Percentiles rank a stretch among this genome's conserved stretches.
These are phyloP conservation scores for Galeruca laticollis DNA, from an alignment of 2,888 invertebrate species.

Conservation along the genomic window DNA sequence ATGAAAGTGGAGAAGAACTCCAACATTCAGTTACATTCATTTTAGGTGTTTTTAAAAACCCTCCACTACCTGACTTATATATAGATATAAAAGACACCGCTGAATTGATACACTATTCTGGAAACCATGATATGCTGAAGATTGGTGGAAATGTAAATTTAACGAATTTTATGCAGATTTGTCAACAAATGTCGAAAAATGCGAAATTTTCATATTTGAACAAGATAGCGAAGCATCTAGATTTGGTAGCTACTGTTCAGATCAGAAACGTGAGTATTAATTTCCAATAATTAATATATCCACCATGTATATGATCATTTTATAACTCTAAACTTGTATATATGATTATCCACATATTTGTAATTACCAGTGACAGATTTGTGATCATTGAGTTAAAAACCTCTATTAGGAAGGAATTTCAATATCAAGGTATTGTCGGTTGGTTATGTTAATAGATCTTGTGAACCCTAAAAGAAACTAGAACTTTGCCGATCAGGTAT, in stretches of 20 bases:
- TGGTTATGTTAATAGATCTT: too few species aligned
- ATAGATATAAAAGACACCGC: slow-evolving; percentile 75
- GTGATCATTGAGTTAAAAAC: too few species aligned
- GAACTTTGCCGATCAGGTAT: too few species aligned
- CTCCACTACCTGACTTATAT: slow-evolving; percentile 65
- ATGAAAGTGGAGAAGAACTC: too few species aligned
- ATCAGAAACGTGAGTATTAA: slow-evolving; percentile 76
- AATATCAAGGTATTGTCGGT: too few species aligned
- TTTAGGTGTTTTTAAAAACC: slow-evolving; percentile 53
- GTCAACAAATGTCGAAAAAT: slow-evolving; percentile 64
- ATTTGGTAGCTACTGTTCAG: slow-evolving; percentile 77
- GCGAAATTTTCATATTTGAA: slow-evolving; percentile 70
- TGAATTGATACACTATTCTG: slow-evolving; percentile 68
- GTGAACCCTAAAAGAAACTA: too few species aligned
- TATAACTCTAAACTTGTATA: too few species aligned
- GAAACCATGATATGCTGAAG: slow-evolving; percentile 67
- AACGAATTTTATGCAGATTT: slow-evolving; percentile 70
- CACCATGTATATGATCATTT: too few species aligned
- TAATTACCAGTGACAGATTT: too few species aligned
- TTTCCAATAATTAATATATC: neutral
- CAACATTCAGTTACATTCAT: slow-evolving; percentile 21
- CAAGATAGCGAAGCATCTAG: slow-evolving; percentile 73
- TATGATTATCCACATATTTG: too few species aligned
- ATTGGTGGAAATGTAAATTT: slow-evolving; percentile 74
- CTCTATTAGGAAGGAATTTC: too few species aligned